A percentile compares a stretch with the other conserved stretches of the same genome.
phyloP scores from a whole-genome alignment of 1,140 invertebrate species.

The Drosophila insularis region DNA sequence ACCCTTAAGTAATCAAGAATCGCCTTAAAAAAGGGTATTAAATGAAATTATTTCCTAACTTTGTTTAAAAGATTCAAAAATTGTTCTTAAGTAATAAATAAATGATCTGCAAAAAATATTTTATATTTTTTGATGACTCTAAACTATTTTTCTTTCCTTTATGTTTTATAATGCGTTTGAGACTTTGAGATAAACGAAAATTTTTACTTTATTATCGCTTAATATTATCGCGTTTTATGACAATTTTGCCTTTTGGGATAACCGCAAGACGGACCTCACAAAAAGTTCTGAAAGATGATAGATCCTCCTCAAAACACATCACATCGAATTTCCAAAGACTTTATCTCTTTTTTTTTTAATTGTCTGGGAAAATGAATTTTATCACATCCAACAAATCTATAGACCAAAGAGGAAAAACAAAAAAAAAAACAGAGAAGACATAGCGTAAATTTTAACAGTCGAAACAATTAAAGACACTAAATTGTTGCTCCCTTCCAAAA shows the following conservation, averaged over 20 bases:
- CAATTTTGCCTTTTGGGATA: not conserved
- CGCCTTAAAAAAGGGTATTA: too few species aligned
- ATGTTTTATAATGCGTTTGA: too few species aligned
- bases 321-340: constrained; percentile 40
- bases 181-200: not conserved
- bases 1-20: too few species aligned
- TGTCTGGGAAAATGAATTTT: constrained; percentile 71
- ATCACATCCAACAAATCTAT: constrained; percentile 52
- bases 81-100: too few species aligned
- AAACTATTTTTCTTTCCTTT: too few species aligned
- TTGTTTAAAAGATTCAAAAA: too few species aligned
- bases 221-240: not conserved
- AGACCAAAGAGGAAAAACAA: constrained; percentile 27
- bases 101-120: too few species aligned
- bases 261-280: not conserved
- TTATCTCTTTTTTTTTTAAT: constrained; percentile 52
- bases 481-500: constrained; percentile 28
- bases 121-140: too few species aligned
- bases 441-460: constrained; percentile 48
- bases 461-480: constrained; percentile 51
- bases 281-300: not conserved
- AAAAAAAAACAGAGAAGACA: constrained; percentile 15
- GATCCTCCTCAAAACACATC: not conserved
- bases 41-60: too few species aligned
- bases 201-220: not conserved